Percentiles rank a stretch among this genome's conserved stretches.
phyloP scores from a whole-genome alignment of 2,888 invertebrate genomes.

The Philaethria dido region DNA sequence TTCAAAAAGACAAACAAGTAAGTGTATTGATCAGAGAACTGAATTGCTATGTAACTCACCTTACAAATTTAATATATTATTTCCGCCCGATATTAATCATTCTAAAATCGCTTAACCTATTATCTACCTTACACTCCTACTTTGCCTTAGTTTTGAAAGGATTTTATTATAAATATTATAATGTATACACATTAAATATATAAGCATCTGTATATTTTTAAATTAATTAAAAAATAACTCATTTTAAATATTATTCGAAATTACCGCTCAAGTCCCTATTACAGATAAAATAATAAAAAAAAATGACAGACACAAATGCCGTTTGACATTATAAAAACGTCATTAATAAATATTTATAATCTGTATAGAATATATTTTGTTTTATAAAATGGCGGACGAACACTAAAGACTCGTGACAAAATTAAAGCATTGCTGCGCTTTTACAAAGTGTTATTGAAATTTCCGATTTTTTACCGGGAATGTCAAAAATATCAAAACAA shows the following conservation, averaged over 20 bases:
- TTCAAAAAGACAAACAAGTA: too few species aligned
- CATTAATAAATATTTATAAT: not conserved
- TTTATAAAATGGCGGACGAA: constrained; percentile 44
- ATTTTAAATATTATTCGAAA: not conserved
- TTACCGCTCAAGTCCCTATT: not conserved
- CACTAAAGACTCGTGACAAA: constrained; percentile 34
- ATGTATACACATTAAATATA: too few species aligned
- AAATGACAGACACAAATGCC: too few species aligned
- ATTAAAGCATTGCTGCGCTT: constrained; percentile 68
- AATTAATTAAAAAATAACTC: not conserved
- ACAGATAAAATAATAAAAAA: constrained; percentile 2
- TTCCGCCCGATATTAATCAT: too few species aligned
- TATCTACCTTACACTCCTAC: too few species aligned
- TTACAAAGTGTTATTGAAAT: constrained; percentile 46
- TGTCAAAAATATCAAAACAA: constrained; percentile 54
- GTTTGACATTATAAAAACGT: not conserved
- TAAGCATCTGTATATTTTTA: too few species aligned
- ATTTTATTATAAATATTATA: too few species aligned
- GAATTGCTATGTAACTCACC: too few species aligned
- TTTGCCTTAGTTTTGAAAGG: too few species aligned
- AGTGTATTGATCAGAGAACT: too few species aligned
- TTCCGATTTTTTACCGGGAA: constrained; percentile 64
- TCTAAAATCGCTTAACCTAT: too few species aligned
- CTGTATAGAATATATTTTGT: constrained; percentile 4
- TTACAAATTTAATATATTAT: too few species aligned